Percentiles rank a stretch among this genome's conserved stretches.
Evolutionary conservation across 2,888 invertebrate species (phyloP).

Genomic region (Drosophila anomelani): DNA sequence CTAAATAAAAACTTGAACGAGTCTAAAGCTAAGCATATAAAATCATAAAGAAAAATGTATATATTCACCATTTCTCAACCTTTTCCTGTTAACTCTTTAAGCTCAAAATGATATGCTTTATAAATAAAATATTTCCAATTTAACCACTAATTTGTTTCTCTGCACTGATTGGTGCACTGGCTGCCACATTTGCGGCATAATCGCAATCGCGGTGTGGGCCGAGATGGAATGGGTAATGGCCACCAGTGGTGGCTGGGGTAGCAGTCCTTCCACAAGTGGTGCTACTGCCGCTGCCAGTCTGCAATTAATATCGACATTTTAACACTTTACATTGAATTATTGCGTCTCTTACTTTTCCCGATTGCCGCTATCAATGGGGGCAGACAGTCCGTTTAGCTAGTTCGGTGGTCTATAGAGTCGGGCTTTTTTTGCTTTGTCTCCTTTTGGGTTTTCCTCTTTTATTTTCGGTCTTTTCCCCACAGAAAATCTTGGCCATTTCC

Average conservation of each 20-base stretch:
- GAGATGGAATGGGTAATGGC: conserved; percentile 5
- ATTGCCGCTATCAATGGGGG: conserved; percentile 73
- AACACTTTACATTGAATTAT: conserved; percentile 82
- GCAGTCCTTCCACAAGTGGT: conserved; percentile 30
- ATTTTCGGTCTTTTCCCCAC: conserved; percentile 16
- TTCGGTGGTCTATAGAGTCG: conserved; percentile 36
- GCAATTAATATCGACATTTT: conserved; percentile 83
- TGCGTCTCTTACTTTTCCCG: conserved; percentile 77
- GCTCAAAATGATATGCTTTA: not conserved
- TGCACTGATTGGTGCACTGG: conserved; percentile 49
- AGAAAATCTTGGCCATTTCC: conserved; percentile 53
- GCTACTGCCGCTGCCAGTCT: conserved; percentile 56
- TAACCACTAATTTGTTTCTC: not conserved
- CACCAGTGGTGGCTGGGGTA: not conserved
- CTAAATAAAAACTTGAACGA: too few relatives aligned
- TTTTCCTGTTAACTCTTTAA: not conserved
- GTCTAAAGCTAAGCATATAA: too few relatives aligned
- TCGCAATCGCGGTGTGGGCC: conserved; percentile 59
- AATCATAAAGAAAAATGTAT: not conserved
- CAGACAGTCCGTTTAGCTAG: conserved; percentile 61
- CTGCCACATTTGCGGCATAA: conserved; percentile 77
- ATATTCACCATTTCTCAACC: not conserved
- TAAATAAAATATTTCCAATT: not conserved
- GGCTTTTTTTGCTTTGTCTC: conserved; percentile 20
- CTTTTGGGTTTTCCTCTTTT: conserved; percentile 35